Percentiles rank a stretch among this genome's conserved stretches.
Conservation (phyloP, 2,888 invertebrate genomes). For the Drosophila bunnanda region DNA sequence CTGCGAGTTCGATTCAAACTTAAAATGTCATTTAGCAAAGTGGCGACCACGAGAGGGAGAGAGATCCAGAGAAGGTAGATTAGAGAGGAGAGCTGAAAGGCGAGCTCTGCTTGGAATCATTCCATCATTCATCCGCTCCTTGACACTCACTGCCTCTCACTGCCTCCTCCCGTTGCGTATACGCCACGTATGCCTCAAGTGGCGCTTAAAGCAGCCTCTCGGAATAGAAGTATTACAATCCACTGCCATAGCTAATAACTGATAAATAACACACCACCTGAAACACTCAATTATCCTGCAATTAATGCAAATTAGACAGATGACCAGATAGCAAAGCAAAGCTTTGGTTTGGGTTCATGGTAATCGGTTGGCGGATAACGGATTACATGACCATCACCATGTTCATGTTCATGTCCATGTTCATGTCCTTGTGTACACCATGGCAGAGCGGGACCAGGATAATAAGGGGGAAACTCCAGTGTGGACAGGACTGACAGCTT, state of each 20-base stretch:
- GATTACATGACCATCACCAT: background rate
- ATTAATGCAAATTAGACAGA: conserved; percentile 44
- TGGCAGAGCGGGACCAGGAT: background rate
- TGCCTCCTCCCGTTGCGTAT: conserved; percentile 19
- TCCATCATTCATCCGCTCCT: conserved; percentile 58
- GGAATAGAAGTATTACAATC: background rate
- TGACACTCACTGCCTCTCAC: conserved; percentile 50
- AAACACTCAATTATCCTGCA: conserved; percentile 28
- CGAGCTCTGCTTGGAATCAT: conserved; percentile 8
- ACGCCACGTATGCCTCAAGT: conserved; percentile 17
- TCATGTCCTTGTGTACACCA: background rate
- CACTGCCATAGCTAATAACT: background rate
- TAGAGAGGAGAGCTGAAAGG: background rate
- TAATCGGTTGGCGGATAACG: background rate
- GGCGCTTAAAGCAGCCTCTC: background rate
- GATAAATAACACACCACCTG: background rate
- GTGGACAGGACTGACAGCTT: conserved; percentile 1
- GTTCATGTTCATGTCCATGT: background rate
- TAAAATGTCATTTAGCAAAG: conserved; percentile 62
- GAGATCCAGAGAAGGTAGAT: too few relatives aligned
- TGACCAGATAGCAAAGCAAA: conserved; percentile 3
- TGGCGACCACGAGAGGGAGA: background rate
- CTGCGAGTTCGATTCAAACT: conserved; percentile 21
- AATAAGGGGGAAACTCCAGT: conserved; percentile 3
- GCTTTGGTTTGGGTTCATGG: background rate